Evolutionary conservation across 2,113 vertebrate genomes (phyloP).

Genomic region (Nesogale talazaci): DNA sequence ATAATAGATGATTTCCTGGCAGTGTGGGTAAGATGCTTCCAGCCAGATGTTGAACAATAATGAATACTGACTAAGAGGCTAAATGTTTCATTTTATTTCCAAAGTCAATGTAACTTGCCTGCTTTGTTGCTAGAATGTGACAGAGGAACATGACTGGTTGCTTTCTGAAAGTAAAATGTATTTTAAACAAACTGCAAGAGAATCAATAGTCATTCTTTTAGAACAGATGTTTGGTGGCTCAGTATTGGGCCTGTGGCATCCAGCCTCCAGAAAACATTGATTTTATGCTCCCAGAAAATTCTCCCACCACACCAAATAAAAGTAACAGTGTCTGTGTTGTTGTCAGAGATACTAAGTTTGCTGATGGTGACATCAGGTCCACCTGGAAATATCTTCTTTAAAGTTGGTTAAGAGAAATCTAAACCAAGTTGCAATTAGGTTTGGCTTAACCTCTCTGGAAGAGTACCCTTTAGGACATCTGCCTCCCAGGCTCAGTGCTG

Average conservation of each 20-base stretch:
- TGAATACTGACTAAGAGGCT: background rate
- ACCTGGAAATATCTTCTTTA: background rate
- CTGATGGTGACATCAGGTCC: background rate
- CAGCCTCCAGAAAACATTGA: background rate
- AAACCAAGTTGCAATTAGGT: fast-evolving
- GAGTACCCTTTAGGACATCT: fast-evolving
- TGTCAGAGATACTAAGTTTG: background rate
- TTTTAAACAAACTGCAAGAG: background rate
- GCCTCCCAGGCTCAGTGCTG: fast-evolving
- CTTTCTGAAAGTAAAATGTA: background rate
- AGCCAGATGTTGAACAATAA: background rate
- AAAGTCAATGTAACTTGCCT: background rate
- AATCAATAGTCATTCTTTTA: background rate
- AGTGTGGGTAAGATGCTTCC: background rate
- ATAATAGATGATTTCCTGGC: background rate
- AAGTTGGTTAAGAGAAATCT: background rate
- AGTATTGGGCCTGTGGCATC: background rate
- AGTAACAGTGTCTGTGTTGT: fast-evolving
- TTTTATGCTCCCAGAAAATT: fast-evolving
- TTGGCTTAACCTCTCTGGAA: fast-evolving
- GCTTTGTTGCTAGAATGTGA: background rate
- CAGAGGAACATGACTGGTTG: background rate
- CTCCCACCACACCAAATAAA: fast-evolving
- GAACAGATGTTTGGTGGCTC: background rate
- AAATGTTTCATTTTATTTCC: constrained; percentile 21